Evolutionary conservation across 1,140 invertebrate genomes (phyloP).

Genomic region (Eufriesea mexicana): DNA sequence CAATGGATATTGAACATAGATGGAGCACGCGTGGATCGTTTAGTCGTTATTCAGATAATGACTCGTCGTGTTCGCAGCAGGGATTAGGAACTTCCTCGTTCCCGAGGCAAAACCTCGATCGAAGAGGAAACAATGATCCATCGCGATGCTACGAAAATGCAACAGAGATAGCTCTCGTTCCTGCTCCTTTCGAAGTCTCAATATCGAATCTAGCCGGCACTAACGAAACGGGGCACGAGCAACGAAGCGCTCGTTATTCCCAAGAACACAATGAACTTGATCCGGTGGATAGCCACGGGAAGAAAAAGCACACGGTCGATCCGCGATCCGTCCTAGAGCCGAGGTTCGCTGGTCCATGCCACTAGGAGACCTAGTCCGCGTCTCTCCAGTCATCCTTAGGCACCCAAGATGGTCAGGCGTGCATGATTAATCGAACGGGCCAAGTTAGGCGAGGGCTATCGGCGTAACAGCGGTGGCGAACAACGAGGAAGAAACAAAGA

Average conservation of each 20-base stretch:
- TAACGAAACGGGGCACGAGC: not conserved
- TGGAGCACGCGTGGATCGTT: not conserved
- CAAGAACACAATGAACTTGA: slow-evolving; percentile 1
- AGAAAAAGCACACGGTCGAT: not conserved
- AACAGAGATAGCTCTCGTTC: not conserved
- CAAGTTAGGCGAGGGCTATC: not conserved
- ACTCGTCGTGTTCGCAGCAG: not conserved
- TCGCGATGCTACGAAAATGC: too few species aligned
- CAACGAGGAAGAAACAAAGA: slow-evolving; percentile 28
- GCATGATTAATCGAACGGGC: slow-evolving; percentile 32
- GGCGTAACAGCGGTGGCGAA: not conserved
- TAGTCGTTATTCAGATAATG: not conserved
- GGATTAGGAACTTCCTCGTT: not conserved
- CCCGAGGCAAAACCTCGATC: rapidly evolving
- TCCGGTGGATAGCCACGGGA: not conserved
- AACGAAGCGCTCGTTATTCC: not conserved
- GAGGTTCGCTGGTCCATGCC: not conserved
- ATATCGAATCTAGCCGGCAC: not conserved
- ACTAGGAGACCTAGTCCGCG: not conserved
- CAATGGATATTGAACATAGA: slow-evolving; percentile 4
- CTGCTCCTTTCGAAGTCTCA: not conserved
- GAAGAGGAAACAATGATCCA: too few species aligned
- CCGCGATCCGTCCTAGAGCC: not conserved
- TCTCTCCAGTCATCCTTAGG: slow-evolving; percentile 24
- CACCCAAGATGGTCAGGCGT: not conserved